Percentiles rank a stretch among this genome's conserved stretches.
phyloP scores from a whole-genome alignment of 92 coral and sea anemone species.

The Montipora capitata region DNA sequence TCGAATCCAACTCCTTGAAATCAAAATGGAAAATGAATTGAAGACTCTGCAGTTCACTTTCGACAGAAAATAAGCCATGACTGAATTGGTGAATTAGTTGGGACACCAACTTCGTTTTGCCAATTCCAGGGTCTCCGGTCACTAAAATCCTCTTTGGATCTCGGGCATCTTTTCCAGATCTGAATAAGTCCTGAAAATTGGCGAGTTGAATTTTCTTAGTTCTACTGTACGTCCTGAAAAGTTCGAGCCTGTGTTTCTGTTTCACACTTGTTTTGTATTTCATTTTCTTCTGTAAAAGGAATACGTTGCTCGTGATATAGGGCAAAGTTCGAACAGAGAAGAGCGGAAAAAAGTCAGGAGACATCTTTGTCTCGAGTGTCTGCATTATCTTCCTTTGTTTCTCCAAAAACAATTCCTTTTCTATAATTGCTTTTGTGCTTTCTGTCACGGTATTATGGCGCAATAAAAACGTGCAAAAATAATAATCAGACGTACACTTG shows the following conservation, averaged over 20 bases:
- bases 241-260: conserved; percentile 46
- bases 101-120: conserved; percentile 28
- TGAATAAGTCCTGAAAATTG: conserved; percentile 22
- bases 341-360: neutral
- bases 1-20: conserved; percentile 55
- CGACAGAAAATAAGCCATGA: neutral
- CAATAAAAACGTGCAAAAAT: conserved; percentile 49
- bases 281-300: conserved; percentile 27
- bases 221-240: conserved; percentile 46
- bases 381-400: conserved; percentile 34
- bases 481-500: conserved; percentile 40
- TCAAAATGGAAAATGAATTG: conserved; percentile 52
- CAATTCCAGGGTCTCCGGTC: conserved; percentile 49
- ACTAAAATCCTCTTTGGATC: conserved; percentile 41
- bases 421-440: conserved; percentile 12
- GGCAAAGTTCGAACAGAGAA: neutral
- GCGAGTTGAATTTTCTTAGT: conserved; percentile 19
- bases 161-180: conserved; percentile 21
- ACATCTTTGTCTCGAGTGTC: neutral
- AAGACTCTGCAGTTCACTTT: conserved; percentile 24
- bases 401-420: conserved; percentile 50
- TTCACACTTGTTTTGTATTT: conserved; percentile 34
- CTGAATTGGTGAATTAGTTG: conserved; percentile 3
- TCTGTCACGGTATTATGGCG: conserved; percentile 53
- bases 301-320: conserved; percentile 9